Evolutionary conservation across 2,888 invertebrate species (phyloP).

Genomic region (Stenchaetothrips biformis): DNA sequence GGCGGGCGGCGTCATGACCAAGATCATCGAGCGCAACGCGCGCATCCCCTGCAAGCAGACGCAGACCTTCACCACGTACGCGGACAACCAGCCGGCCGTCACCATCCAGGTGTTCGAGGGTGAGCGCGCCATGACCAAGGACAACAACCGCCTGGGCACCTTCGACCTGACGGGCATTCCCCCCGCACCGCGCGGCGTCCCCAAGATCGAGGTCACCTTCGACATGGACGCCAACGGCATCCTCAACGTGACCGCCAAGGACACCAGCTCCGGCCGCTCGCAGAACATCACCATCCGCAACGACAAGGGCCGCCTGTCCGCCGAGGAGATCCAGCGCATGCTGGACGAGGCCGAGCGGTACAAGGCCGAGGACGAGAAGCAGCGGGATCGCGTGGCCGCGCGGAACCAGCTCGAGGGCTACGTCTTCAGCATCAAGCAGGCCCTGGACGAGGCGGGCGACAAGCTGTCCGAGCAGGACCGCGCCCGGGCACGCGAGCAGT

Average conservation of each 20-base stretch:
- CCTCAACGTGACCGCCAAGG: slow-evolving; percentile 58
- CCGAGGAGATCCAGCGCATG: slow-evolving; percentile 77
- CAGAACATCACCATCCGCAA: slow-evolving; percentile 77
- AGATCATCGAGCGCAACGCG: slow-evolving; percentile 65
- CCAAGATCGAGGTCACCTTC: slow-evolving; percentile 75
- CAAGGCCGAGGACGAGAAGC: slow-evolving; percentile 66
- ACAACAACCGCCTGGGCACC: slow-evolving; percentile 78
- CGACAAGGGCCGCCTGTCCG: slow-evolving; percentile 74
- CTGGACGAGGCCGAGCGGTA: slow-evolving; percentile 66
- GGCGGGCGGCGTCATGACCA: slow-evolving; percentile 70
- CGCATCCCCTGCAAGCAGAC: slow-evolving; percentile 68
- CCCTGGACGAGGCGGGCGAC: slow-evolving; percentile 52
- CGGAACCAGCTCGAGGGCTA: slow-evolving; percentile 70
- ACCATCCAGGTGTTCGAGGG: slow-evolving; percentile 71
- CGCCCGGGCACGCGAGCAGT: slow-evolving; percentile 40
- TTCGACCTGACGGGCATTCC: slow-evolving; percentile 78
- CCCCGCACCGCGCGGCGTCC: slow-evolving; percentile 75
- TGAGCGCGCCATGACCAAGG: slow-evolving; percentile 80
- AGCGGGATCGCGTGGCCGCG: slow-evolving; percentile 61
- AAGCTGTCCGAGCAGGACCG: slow-evolving; percentile 60
- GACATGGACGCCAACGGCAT: slow-evolving; percentile 90
- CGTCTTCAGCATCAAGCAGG: slow-evolving; percentile 64
- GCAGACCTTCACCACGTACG: slow-evolving; percentile 71
- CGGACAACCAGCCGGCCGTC: slow-evolving; percentile 75
- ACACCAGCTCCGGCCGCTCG: slow-evolving; percentile 60